A percentile compares a stretch with the other conserved stretches of the same genome.
These are phyloP conservation scores for Gymnothorax javanicus DNA, from an alignment of 2,797 vertebrate genomes.

Conservation along the genomic window DNA sequence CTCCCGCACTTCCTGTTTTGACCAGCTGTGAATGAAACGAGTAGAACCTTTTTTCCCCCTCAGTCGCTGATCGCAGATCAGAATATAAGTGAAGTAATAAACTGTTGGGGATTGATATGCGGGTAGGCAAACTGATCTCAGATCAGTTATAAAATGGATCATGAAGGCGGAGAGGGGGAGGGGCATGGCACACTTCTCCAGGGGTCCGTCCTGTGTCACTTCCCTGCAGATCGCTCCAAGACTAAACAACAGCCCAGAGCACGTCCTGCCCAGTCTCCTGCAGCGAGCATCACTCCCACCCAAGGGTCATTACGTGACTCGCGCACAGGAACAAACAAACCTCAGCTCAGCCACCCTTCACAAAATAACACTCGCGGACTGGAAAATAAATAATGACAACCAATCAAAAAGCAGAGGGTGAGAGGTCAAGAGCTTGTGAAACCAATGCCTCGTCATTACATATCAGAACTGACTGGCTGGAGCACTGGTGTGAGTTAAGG, in stretches of 20 bases:
- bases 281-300: conserved; percentile 30
- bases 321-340: not conserved
- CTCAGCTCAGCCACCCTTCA: not conserved
- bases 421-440: not conserved
- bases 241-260: conserved; percentile 77
- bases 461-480: not conserved
- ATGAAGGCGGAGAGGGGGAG: conserved; percentile 31
- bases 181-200: conserved; percentile 50
- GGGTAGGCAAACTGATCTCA: not conserved
- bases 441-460: not conserved
- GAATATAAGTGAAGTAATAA: not conserved
- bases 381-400: not conserved
- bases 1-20: conserved; percentile 79
- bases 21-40: conserved; percentile 45
- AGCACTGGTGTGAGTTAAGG: no score
- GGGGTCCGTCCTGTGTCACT: conserved; percentile 70
- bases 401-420: not conserved
- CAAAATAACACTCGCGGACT: not conserved
- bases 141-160: not conserved
- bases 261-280: conserved; percentile 63
- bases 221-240: conserved; percentile 63
- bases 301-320: conserved; percentile 55
- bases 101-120: not conserved
- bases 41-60: not conserved
- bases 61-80: not conserved